Evolutionary conservation across 2,888 invertebrate species (phyloP).

Genomic region (Tipula vernalis): DNA sequence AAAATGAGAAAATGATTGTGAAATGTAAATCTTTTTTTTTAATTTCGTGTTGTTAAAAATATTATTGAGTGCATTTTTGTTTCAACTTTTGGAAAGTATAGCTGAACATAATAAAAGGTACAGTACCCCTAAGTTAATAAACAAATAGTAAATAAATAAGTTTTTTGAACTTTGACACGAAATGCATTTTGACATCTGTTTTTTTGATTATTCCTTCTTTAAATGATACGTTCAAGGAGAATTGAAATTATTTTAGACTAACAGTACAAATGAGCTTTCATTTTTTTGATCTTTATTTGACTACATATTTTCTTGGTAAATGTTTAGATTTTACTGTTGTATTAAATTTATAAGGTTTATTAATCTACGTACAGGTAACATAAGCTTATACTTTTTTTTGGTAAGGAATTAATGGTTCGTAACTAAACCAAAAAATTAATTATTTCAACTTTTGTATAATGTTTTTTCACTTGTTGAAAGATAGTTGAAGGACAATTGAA

Average conservation of each 20-base stretch:
- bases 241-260: background rate
- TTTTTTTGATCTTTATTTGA: too few relatives aligned
- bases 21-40: background rate
- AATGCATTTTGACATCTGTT: background rate
- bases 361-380: too few relatives aligned
- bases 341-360: too few relatives aligned
- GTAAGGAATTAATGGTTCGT: too few relatives aligned
- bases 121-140: background rate
- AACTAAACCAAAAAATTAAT: too few relatives aligned
- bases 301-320: background rate
- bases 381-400: too few relatives aligned
- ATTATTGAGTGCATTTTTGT: background rate
- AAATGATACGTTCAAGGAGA: too few relatives aligned
- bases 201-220: background rate
- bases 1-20: background rate
- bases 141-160: background rate
- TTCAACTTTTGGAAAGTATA: background rate
- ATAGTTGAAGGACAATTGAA: too few relatives aligned
- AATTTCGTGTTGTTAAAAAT: background rate
- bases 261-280: background rate
- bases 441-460: too few relatives aligned
- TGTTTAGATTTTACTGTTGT: too few relatives aligned
- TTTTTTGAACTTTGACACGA: background rate
- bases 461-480: too few relatives aligned
- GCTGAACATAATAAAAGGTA: background rate